Evolutionary conservation across 2,797 vertebrate genomes (phyloP), one percentile per base, ranked within the genome.

Genomic region (Stomatorhinus walkeri): DNA sequence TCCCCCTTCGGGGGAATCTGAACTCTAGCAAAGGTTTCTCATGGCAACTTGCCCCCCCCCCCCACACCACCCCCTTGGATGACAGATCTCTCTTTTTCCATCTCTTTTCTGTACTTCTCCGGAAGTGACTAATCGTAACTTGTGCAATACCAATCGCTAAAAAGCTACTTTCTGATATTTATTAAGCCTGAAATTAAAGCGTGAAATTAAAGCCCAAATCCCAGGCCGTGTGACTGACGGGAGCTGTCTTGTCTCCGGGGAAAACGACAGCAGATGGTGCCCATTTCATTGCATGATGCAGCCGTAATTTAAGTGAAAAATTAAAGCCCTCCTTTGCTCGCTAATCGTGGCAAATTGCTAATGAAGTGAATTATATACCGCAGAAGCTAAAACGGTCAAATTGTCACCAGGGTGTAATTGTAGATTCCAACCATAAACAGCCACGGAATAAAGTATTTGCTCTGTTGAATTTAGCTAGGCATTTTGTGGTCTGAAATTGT

Each of bases 321-420:
- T 84, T 84, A 84, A 84, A 84, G 81, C 81, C 81, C 40, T 83
- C 36, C 40, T 84, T 84, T 49, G 46, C 40, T 3, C 72, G n/a
- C 46, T 49, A 84, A 48, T 49, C 40, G 43, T 24, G 81, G n/a
- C 49, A 49, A 22, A 84, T 84, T 79, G 72, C 32, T 79, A 79
- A 79, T n/a, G 36, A 79, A 43, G 72, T 79, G 72, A n/a, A 79
- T 79, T 40, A 43, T 43, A 79, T 79, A 19, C 36, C 2, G 10
- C 16, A 40, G 36, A 40, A 79, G 16, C 14, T 79, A 79, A 43
- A 43, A 79, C n/a, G 32, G 16, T 79, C 36, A 79, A 43, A 40
- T 79, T 79, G 36, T 7, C 32, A 16, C n/a, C 14, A 7, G 72
- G 72, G 72, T 79, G 72, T 79, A 79, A 79, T 79, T 79, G 72